phyloP scores from a whole-genome alignment of 2,888 invertebrate species.

The Julus scandinavius region DNA sequence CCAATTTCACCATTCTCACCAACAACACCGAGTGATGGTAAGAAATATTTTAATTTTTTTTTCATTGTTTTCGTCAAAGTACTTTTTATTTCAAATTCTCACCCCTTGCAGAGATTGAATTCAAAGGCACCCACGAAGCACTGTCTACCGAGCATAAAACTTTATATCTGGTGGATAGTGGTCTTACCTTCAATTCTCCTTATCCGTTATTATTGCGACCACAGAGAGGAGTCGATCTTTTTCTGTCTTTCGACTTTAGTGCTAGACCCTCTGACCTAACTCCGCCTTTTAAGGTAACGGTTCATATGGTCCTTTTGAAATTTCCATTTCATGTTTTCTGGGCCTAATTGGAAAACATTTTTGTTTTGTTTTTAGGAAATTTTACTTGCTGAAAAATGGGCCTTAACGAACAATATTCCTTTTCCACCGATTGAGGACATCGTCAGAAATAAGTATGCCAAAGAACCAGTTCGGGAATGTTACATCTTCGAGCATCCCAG shows the following conservation, averaged over 20 bases:
- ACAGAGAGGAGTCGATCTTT: slow-evolving; percentile 67
- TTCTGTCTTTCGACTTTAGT: slow-evolving; percentile 68
- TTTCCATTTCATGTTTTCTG: neutral
- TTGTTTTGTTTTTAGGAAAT: slow-evolving; percentile 63
- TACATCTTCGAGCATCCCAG: slow-evolving; percentile 67
- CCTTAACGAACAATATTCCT: slow-evolving; percentile 65
- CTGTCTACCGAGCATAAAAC: slow-evolving; percentile 66
- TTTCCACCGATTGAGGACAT: slow-evolving; percentile 67
- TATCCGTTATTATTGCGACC: slow-evolving; percentile 67
- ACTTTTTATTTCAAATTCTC: neutral
- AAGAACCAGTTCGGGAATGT: slow-evolving; percentile 66
- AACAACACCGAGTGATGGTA: slow-evolving; percentile 60
- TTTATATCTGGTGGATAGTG: slow-evolving; percentile 68
- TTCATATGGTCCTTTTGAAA: neutral
- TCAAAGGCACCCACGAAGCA: slow-evolving; percentile 66
- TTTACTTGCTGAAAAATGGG: slow-evolving; percentile 67
- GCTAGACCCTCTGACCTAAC: slow-evolving; percentile 65
- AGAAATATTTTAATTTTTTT: neutral
- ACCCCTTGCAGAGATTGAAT: slow-evolving; percentile 63
- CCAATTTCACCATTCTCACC: slow-evolving; percentile 66
- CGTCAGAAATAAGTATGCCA: slow-evolving; percentile 62
- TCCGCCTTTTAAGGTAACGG: slow-evolving; percentile 66
- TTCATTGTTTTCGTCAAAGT: neutral
- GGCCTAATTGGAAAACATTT: neutral
- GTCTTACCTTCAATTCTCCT: slow-evolving; percentile 68